Percentiles rank a stretch among this genome's conserved stretches.
Conservation (phyloP, 2,888 invertebrate genomes). For the Apamea crenata region DNA sequence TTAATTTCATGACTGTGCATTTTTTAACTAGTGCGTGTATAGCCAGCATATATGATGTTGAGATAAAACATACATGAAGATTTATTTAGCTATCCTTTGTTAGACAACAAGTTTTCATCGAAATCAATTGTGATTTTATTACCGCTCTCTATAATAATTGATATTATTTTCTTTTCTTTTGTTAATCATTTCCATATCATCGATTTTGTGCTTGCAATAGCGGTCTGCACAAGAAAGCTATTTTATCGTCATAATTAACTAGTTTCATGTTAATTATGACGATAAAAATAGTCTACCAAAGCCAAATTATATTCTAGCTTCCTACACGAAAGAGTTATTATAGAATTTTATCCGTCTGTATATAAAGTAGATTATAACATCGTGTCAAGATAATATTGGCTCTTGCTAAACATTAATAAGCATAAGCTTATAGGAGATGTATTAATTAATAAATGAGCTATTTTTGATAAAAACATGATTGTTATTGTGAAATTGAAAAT, state of each 20-base stretch:
- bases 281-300: background rate
- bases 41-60: no score
- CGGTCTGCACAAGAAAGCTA: no score
- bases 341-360: background rate
- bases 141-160: background rate
- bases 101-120: background rate
- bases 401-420: background rate
- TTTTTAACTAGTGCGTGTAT: no score
- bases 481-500: background rate
- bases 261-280: background rate
- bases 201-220: background rate
- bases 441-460: no score
- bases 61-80: no score
- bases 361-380: constrained; percentile 1
- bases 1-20: no score
- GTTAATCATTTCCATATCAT: background rate
- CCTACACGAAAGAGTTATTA: background rate
- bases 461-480: constrained; percentile 7
- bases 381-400: background rate
- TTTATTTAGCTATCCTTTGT: no score
- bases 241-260: no score
- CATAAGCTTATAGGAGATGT: no score
- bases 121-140: background rate
- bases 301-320: background rate
- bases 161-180: no score